A percentile compares a stretch with the other conserved stretches of the same genome.
Evolutionary conservation across 1,140 invertebrate species (phyloP).

Genomic region (Eriosoma lanigerum): DNA sequence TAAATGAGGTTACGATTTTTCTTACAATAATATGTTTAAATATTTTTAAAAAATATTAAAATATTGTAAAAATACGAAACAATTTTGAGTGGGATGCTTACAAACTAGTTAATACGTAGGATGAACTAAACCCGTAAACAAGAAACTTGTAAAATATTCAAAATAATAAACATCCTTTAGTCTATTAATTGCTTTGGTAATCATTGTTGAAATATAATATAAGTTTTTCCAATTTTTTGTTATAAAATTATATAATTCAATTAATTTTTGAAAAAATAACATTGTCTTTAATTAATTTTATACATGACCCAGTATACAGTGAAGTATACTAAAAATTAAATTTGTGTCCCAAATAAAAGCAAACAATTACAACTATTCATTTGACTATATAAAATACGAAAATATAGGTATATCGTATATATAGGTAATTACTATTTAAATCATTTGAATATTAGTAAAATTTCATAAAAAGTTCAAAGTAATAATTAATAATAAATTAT

Average conservation of each 20-base stretch:
- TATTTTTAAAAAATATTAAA: neutral
- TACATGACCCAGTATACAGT: too few relatives aligned
- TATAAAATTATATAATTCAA: neutral
- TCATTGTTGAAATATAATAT: neutral
- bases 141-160: constrained; percentile 13
- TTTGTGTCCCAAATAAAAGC: neutral
- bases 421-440: too few relatives aligned
- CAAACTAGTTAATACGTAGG: neutral
- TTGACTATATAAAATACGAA: too few relatives aligned
- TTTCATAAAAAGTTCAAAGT: too few relatives aligned
- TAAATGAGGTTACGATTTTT: neutral
- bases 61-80: neutral
- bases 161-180: neutral
- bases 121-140: neutral
- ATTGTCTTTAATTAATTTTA: too few relatives aligned
- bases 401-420: too few relatives aligned
- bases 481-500: too few relatives aligned
- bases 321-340: too few relatives aligned
- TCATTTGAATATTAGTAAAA: too few relatives aligned
- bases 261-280: neutral
- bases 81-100: neutral
- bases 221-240: neutral
- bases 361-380: too few relatives aligned
- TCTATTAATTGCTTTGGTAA: neutral
- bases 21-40: neutral